Evolutionary conservation across 1,140 invertebrate species (phyloP).

Genomic region (Drosophila suzukii): DNA sequence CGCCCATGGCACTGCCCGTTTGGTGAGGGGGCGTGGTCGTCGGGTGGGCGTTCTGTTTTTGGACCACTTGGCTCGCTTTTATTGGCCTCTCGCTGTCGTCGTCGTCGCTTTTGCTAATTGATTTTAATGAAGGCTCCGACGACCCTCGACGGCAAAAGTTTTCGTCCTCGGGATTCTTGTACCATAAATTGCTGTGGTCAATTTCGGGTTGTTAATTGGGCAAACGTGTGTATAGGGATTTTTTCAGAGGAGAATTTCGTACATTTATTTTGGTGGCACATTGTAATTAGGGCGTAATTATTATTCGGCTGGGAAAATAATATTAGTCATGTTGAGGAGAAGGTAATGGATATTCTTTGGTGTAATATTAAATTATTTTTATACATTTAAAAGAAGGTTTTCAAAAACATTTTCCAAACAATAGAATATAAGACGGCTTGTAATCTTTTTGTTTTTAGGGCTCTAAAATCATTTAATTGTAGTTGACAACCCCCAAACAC

Average conservation of each 20-base stretch:
- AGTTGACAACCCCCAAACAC: conserved; percentile 41
- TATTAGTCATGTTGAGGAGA: background rate
- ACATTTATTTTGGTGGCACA: conserved; percentile 24
- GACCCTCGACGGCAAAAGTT: conserved; percentile 55
- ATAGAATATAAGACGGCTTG: no score
- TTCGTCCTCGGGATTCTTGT: conserved; percentile 27
- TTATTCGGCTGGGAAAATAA: conserved; percentile 28
- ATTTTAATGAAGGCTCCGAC: conserved; percentile 76
- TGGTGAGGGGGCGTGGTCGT: conserved; percentile 28
- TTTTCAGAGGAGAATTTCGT: background rate
- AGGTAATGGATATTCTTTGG: no score
- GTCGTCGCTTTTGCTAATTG: conserved; percentile 77
- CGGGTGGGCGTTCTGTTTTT: conserved; percentile 47
- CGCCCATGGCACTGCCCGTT: conserved; percentile 4
- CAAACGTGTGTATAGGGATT: conserved; percentile 57
- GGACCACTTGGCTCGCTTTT: conserved; percentile 56
- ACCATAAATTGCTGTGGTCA: conserved; percentile 78
- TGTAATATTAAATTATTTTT: no score
- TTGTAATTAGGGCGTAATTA: conserved; percentile 70
- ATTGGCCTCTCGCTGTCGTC: conserved; percentile 66
- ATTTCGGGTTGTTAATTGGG: conserved; percentile 81
- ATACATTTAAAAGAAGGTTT: no score
- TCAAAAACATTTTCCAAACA: no score
- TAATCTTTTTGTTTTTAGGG: no score
- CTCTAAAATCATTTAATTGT: background rate